phyloP scores from a whole-genome alignment of 2,888 invertebrate genomes.

The Napeogenes sylphis region DNA sequence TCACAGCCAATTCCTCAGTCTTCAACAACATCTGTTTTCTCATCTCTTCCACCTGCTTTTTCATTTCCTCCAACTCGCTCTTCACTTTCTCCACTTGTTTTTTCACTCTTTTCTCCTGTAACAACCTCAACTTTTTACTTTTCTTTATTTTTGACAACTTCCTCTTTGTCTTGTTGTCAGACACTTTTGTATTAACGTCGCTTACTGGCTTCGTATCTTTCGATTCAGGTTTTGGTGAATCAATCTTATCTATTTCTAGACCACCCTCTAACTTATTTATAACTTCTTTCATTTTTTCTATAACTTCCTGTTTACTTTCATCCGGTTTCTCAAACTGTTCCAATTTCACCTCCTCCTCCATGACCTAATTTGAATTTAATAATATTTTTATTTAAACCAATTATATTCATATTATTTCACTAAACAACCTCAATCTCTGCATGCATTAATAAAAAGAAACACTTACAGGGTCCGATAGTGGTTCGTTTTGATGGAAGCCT shows the following conservation, averaged over 20 bases:
- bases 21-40: constrained; percentile 53
- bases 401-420: not conserved
- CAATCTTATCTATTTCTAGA: constrained; percentile 40
- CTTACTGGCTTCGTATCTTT: constrained; percentile 32
- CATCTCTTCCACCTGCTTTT: constrained; percentile 62
- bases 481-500: constrained; percentile 11
- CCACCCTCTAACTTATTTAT: constrained; percentile 65
- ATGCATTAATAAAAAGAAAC: not conserved
- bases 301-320: constrained; percentile 52
- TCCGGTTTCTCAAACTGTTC: constrained; percentile 62
- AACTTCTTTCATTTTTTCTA: constrained; percentile 64
- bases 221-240: constrained; percentile 38
- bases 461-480: constrained; percentile 27
- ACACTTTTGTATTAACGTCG: constrained; percentile 24
- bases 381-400: not conserved
- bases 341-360: constrained; percentile 55
- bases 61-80: constrained; percentile 59
- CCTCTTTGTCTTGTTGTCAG: constrained; percentile 37
- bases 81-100: constrained; percentile 61
- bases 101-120: constrained; percentile 58
- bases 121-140: constrained; percentile 47
- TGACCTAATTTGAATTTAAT: constrained; percentile 40
- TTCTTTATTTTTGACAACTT: constrained; percentile 52
- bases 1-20: constrained; percentile 40
- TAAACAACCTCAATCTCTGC: not conserved